Percentiles rank a stretch among this genome's conserved stretches.
phyloP scores from a whole-genome alignment of 2,888 invertebrate species.

The Apantesis nais region DNA sequence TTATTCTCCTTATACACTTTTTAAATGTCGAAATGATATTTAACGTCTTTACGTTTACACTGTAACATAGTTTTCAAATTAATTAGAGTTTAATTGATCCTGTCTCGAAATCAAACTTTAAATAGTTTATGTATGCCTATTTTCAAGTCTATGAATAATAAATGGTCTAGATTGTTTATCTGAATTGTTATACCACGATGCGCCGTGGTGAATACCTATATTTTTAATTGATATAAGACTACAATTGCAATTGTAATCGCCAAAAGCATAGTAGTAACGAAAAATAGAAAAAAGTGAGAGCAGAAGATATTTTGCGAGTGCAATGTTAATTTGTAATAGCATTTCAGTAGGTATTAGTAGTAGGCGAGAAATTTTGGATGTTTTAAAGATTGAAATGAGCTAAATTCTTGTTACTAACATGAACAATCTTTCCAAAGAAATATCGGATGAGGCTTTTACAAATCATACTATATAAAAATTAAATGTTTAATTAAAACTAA shows the following conservation, averaged over 20 bases:
- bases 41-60: constrained; percentile 2
- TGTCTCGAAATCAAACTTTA: background rate
- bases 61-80: background rate
- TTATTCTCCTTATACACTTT: constrained; percentile 28
- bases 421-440: too few relatives aligned
- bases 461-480: too few relatives aligned
- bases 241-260: background rate
- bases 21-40: constrained; percentile 41
- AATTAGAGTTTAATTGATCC: background rate
- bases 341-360: background rate
- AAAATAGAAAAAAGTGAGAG: background rate
- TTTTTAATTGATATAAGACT: background rate
- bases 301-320: too few relatives aligned
- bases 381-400: too few relatives aligned
- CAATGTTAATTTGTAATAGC: background rate
- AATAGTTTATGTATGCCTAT: background rate
- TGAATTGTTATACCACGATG: too few relatives aligned
- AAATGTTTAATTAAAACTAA: too few relatives aligned
- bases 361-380: too few relatives aligned
- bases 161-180: background rate
- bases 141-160: background rate
- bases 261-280: background rate
- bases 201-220: too few relatives aligned
- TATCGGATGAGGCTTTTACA: too few relatives aligned
- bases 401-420: background rate